Conservation (phyloP, 2,888 invertebrate genomes). For the Altica lythri region DNA sequence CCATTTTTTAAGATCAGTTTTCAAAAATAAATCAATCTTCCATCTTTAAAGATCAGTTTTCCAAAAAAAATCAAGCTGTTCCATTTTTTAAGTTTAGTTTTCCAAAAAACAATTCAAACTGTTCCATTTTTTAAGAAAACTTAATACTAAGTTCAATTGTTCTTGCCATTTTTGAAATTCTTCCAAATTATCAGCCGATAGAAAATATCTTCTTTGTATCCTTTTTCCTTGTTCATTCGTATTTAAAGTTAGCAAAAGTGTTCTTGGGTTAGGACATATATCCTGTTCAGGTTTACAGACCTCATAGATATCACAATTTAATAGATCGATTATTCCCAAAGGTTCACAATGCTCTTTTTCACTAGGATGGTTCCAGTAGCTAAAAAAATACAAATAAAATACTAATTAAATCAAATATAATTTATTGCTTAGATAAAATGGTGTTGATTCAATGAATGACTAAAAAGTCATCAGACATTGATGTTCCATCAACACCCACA, state of each 20-base stretch:
- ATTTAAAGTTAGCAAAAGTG: conserved; percentile 16
- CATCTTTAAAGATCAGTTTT: too few relatives aligned
- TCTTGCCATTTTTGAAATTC: conserved; percentile 27
- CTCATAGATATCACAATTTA: conserved; percentile 9
- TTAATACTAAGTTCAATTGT: conserved; percentile 23
- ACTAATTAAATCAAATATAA: too few relatives aligned
- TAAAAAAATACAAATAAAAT: too few relatives aligned
- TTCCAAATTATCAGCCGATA: conserved; percentile 22
- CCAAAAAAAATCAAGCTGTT: too few relatives aligned
- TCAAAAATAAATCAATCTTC: too few relatives aligned
- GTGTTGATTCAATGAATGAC: too few relatives aligned
- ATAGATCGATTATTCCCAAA: conserved; percentile 23
- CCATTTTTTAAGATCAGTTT: conserved; percentile 26
- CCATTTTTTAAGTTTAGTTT: background rate
- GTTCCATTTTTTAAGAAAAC: conserved; percentile 22
- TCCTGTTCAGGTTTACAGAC: conserved; percentile 16
- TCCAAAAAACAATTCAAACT: conserved; percentile 6
- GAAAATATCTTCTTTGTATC: conserved; percentile 11
- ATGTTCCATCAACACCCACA: too few relatives aligned
- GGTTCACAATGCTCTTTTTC: conserved; percentile 20
- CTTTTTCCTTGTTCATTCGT: background rate
- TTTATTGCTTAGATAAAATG: background rate
- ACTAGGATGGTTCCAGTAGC: conserved; percentile 30
- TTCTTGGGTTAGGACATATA: conserved; percentile 24
- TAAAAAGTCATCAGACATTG: too few relatives aligned